Evolutionary conservation across 2,797 vertebrate species (phyloP).

Genomic region (Molossus alvarezi): DNA sequence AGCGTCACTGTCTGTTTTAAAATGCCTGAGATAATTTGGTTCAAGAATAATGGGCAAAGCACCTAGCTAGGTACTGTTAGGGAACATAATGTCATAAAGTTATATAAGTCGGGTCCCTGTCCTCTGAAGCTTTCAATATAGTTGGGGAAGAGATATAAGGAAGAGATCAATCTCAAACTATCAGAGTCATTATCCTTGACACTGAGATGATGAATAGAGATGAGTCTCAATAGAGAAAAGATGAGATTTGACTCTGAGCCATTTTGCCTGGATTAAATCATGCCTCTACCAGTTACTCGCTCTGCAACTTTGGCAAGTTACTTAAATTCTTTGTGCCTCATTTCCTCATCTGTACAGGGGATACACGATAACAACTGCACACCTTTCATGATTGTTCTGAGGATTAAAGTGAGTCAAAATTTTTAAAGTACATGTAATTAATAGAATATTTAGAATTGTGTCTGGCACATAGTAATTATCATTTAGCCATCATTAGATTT

Average conservation of each 20-base stretch:
- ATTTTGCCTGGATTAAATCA: neutral
- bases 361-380: neutral
- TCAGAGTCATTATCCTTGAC: neutral
- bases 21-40: neutral
- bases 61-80: neutral
- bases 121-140: neutral
- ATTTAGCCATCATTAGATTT: no score
- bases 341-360: neutral
- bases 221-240: neutral
- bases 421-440: no score
- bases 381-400: no score
- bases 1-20: neutral
- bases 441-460: no score
- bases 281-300: neutral
- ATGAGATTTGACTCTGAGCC: neutral
- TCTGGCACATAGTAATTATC: no score
- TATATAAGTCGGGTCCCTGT: neutral
- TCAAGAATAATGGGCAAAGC: neutral
- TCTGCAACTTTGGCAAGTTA: slow-evolving; percentile 26
- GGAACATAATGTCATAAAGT: neutral
- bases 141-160: neutral
- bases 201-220: neutral
- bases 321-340: neutral
- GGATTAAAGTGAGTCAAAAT: no score
- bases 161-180: neutral